phyloP scores from a whole-genome alignment of 2,113 vertebrate genomes.

The Haemorhous mexicanus region DNA sequence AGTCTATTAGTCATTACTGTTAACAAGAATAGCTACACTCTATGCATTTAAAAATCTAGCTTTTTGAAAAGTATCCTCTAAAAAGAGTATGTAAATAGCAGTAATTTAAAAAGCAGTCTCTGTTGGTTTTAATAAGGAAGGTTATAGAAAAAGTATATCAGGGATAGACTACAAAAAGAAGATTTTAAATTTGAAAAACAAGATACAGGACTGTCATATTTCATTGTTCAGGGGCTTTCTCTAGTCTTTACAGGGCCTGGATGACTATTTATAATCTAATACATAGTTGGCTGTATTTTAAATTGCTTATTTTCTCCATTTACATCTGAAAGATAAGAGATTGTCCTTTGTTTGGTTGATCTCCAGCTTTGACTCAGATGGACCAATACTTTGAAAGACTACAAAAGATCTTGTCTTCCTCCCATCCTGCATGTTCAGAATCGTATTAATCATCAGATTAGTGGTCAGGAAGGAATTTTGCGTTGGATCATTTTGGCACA shows the following conservation, averaged over 20 bases:
- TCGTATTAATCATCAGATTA: background rate
- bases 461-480: slow-evolving; percentile 31
- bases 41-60: background rate
- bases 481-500: background rate
- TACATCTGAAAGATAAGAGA: background rate
- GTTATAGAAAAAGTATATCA: background rate
- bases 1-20: background rate
- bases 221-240: background rate
- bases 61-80: background rate
- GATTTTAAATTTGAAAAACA: background rate
- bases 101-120: background rate
- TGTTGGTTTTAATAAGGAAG: background rate
- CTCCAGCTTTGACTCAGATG: background rate
- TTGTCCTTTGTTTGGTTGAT: slow-evolving; percentile 24
- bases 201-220: background rate
- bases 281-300: background rate
- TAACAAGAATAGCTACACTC: background rate
- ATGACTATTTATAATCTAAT: background rate
- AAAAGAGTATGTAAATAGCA: background rate
- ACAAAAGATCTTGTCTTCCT: background rate
- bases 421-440: background rate
- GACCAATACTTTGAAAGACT: background rate
- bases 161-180: background rate
- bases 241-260: background rate
- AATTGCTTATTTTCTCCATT: slow-evolving; percentile 6